phyloP scores from a whole-genome alignment of 2,113 vertebrate species.

The Phrynocephalus versicolor region DNA sequence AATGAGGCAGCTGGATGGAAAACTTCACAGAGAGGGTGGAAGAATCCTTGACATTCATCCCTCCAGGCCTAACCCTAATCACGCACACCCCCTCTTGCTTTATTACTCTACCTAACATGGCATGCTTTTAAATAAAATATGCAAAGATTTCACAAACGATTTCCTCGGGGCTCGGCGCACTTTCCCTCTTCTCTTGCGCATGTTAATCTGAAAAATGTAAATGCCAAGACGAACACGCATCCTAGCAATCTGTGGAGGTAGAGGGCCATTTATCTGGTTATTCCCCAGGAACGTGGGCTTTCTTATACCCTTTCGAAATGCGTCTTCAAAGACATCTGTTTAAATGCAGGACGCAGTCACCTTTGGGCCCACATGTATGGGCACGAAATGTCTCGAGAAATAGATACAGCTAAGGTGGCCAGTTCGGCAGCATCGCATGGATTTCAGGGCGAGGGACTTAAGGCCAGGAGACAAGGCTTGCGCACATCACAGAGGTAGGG shows the following conservation, averaged over 20 bases:
- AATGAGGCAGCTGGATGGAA: not conserved
- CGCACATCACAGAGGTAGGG: too few relatives aligned
- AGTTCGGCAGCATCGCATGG: too few relatives aligned
- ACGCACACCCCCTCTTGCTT: conserved; percentile 74
- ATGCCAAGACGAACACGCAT: conserved; percentile 63
- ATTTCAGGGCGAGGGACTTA: too few relatives aligned
- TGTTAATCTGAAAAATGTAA: conserved; percentile 84
- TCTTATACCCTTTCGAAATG: conserved; percentile 19
- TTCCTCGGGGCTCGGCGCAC: conserved; percentile 72
- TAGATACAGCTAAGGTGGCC: too few relatives aligned
- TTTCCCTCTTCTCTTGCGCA: conserved; percentile 75
- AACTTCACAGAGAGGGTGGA: not conserved
- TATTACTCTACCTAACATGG: conserved; percentile 79
- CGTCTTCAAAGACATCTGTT: conserved; percentile 2
- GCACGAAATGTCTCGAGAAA: too few relatives aligned
- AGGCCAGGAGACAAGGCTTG: too few relatives aligned
- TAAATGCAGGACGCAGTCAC: conserved; percentile 35
- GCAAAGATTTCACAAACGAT: conserved; percentile 84
- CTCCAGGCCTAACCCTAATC: conserved; percentile 77
- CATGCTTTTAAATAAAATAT: conserved; percentile 86
- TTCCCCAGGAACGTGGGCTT: conserved; percentile 39
- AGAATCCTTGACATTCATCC: conserved; percentile 57
- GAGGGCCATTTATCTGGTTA: conserved; percentile 73
- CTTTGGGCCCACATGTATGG: not conserved
- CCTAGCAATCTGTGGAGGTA: conserved; percentile 71